phyloP scores from a whole-genome alignment of 35 echinoderm and acorn worm genomes.

The Acanthaster planci region DNA sequence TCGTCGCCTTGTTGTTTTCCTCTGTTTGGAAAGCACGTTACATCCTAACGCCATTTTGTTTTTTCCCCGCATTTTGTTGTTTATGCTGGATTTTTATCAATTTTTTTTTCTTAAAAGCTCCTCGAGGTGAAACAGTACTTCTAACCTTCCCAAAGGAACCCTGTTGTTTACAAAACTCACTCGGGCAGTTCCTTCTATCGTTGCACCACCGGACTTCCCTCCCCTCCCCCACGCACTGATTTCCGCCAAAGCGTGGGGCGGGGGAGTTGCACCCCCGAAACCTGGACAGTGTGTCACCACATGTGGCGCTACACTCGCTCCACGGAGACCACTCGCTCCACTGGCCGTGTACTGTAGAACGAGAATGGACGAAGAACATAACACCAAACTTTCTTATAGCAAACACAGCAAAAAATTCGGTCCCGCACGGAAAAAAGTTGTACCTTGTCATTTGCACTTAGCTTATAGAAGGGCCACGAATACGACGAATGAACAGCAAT shows the following conservation, averaged over 20 bases:
- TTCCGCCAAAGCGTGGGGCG: neutral
- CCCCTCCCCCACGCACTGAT: neutral
- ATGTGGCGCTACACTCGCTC: conserved; percentile 21
- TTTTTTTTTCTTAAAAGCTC: neutral
- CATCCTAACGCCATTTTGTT: neutral
- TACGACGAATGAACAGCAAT: no score
- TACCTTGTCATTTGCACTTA: no score
- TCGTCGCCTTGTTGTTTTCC: neutral
- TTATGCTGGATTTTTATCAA: neutral
- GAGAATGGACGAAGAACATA: neutral
- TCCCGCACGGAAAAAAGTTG: no score
- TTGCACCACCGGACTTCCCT: neutral
- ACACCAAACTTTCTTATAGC: neutral
- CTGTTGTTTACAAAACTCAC: neutral
- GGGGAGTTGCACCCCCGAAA: neutral
- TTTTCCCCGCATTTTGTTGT: neutral
- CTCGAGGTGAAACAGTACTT: neutral
- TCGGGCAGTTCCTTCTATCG: conserved; percentile 6
- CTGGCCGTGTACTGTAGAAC: neutral
- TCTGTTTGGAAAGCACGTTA: neutral
- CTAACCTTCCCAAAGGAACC: neutral
- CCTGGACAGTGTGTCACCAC: neutral
- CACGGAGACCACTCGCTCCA: conserved; percentile 1
- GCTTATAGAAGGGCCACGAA: no score
- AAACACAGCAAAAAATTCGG: no score